These are phyloP conservation scores for Adrianichthys oophorus DNA, from an alignment of 2,797 vertebrate genomes.

Conservation along the genomic window DNA sequence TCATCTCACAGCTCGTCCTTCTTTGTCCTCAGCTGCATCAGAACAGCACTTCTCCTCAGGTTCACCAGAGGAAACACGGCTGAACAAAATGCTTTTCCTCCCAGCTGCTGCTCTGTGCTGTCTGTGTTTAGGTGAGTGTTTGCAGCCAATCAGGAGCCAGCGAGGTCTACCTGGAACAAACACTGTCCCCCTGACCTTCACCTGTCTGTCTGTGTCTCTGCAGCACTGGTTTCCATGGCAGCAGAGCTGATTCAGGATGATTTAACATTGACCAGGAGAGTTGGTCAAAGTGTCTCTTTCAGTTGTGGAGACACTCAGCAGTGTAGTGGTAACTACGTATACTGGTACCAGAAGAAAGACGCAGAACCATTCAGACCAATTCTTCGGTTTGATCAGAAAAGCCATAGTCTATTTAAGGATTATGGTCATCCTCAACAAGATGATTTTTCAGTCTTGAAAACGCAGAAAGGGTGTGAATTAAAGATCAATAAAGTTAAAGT, in stretches of 20 bases:
- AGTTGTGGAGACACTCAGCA: neutral
- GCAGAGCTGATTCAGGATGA: slow-evolving; percentile 2
- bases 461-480: neutral
- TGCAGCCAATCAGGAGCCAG: slow-evolving; percentile 32
- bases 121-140: slow-evolving; percentile 50
- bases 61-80: slow-evolving; percentile 34
- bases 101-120: slow-evolving; percentile 32
- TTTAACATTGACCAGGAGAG: neutral
- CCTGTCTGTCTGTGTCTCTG: slow-evolving; percentile 10
- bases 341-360: slow-evolving; percentile 14
- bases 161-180: too few species aligned
- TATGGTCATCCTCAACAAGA: slow-evolving; percentile 8
- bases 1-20: neutral
- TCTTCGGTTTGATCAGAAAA: rapidly evolving
- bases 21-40: slow-evolving; percentile 3
- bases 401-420: rapidly evolving
- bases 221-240: slow-evolving; percentile 20
- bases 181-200: too few species aligned
- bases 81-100: slow-evolving; percentile 41
- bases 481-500: neutral
- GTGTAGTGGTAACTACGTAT: neutral
- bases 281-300: neutral
- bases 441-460: slow-evolving; percentile 4
- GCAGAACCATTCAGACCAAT: neutral
- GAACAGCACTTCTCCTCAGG: slow-evolving; percentile 29